Conservation (phyloP, 2,888 invertebrate genomes). For the Lumbricus terrestris region DNA sequence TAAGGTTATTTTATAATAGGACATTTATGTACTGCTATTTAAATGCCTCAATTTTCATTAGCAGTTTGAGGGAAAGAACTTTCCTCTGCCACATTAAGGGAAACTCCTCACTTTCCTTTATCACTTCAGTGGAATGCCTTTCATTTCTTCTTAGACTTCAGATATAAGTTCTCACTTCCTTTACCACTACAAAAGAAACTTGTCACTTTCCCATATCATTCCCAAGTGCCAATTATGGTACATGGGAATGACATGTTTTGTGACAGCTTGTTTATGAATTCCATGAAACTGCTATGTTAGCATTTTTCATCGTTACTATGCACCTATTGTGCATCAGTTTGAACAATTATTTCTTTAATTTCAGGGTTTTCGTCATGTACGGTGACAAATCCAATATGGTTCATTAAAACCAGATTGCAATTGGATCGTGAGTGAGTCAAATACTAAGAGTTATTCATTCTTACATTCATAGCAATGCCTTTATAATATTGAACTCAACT, state of each 20-base stretch:
- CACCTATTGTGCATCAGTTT: neutral
- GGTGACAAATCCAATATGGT: neutral
- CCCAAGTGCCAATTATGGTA: no score
- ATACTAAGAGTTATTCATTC: neutral
- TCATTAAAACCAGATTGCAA: neutral
- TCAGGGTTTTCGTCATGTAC: neutral
- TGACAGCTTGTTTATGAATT: neutral
- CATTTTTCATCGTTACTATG: neutral
- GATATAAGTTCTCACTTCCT: no score
- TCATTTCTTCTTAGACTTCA: no score
- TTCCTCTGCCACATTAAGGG: no score
- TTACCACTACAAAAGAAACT: no score
- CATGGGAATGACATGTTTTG: neutral
- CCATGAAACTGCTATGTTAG: neutral
- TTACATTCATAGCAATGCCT: no score
- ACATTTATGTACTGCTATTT: neutral
- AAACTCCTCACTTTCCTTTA: no score
- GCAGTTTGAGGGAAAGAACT: no score
- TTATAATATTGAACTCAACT: no score
- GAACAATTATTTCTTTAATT: neutral
- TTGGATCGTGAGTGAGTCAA: constrained; percentile 3
- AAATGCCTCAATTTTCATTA: no score
- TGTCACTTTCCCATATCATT: no score
- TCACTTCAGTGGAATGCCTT: no score
- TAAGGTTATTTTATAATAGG: neutral